Conservation (phyloP, 2,888 invertebrate genomes). For the Conomelus anceps region DNA sequence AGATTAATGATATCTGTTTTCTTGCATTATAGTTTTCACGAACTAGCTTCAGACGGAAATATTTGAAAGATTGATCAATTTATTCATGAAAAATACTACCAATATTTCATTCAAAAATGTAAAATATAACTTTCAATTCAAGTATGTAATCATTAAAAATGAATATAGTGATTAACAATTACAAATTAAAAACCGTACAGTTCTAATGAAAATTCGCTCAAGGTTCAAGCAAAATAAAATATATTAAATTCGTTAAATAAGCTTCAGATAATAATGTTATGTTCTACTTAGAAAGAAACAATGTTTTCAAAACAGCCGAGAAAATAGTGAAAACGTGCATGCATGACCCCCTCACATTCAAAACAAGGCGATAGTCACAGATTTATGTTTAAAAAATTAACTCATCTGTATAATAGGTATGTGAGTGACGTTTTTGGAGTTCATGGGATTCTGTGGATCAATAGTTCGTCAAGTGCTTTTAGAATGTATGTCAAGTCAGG, state of each 20-base stretch:
- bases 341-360: background rate
- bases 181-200: no score
- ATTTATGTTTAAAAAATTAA: background rate
- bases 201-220: no score
- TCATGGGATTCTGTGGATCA: background rate
- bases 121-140: no score
- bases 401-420: no score
- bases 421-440: background rate
- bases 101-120: no score
- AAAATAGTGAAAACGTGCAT: background rate
- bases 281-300: background rate
- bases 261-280: background rate
- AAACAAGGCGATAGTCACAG: background rate
- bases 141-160: no score
- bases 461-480: background rate
- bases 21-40: no score
- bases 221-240: background rate
- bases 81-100: no score
- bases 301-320: background rate
- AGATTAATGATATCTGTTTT: no score
- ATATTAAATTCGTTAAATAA: background rate
- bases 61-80: no score
- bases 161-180: no score
- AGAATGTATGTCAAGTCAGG: background rate
- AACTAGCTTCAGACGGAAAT: no score